Base-by-base conservation (phyloP, 2,113 vertebrate species). In the Zootoca vivipara region DNA sequence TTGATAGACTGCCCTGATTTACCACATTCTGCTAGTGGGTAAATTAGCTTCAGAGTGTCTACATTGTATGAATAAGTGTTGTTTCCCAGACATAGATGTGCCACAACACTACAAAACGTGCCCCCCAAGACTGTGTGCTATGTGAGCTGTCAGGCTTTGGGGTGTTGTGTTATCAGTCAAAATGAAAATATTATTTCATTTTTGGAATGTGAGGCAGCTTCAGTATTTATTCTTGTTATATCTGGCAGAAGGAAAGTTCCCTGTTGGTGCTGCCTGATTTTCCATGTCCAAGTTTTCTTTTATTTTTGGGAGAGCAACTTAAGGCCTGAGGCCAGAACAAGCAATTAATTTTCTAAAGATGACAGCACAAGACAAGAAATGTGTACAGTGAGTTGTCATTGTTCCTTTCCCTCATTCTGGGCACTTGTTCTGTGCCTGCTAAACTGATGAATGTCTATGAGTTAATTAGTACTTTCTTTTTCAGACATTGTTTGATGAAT, bases 171-270 rank as follows among this genome's bases (percentile, higher is more conserved):
- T 92, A 91, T 94, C 94, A 92, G 26, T 90, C 85, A 7, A 91
- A 92, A 91, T 83, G 87, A 89, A 90, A 92, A 83, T 86, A 75
- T 93, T 84, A 87, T 90, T 92, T 95, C 86, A 78, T 94, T 95
- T 91, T 90, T 95, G 93, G 91, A 93, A 90, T 93, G 91, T 93
- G 88, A 92, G 94, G 89, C 93, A 92, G 93, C 94, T 90, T 93
- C 92, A 7, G 12, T 95, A 93, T 96, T 96, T 94, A 86, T 89
- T 93, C 87, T 93, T 96, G 93, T 92, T 96, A 30, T 93, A 87
- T 94, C 93, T 97, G 97, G 95, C 95, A 95, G 80, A 82, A 89
- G 92, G 92, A 88, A 72, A 93, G 89, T 95, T 93, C 92, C 93
- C 83, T 91, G 77, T 82, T 90, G 91, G 89, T 93, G 89, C 72